phyloP scores from a whole-genome alignment of 2,888 invertebrate genomes.

The Parasteatoda lunata region DNA sequence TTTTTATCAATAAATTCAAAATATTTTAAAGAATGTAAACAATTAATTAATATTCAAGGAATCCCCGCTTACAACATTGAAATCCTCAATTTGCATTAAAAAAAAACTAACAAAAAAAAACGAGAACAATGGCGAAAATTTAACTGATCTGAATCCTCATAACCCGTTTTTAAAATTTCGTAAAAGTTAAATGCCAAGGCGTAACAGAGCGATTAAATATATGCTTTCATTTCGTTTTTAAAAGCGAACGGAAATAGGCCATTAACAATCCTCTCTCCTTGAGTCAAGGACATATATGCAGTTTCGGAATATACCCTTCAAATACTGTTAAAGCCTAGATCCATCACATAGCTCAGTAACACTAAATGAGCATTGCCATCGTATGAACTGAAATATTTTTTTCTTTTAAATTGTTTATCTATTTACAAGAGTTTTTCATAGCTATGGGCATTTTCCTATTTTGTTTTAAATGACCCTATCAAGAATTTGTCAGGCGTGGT shows the following conservation, averaged over 20 bases:
- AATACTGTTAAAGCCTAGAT: neutral
- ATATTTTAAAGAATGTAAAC: neutral
- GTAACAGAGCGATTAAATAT: neutral
- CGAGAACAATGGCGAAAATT: neutral
- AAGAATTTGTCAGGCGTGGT: no score
- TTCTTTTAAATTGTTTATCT: no score
- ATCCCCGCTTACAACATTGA: neutral
- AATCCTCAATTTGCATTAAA: neutral
- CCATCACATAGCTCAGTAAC: no score
- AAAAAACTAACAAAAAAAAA: neutral
- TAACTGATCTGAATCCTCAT: neutral
- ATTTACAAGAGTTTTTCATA: no score
- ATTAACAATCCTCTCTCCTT: slow-evolving; percentile 16
- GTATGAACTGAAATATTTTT: no score
- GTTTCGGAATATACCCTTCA: neutral
- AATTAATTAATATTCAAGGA: neutral
- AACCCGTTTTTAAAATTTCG: neutral
- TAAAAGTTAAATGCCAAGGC: neutral
- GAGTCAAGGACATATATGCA: slow-evolving; percentile 10
- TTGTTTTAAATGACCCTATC: no score
- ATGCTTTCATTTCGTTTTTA: neutral
- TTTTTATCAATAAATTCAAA: neutral
- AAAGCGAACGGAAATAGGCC: slow-evolving; percentile 26
- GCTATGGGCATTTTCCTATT: no score
- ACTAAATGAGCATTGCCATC: no score